Base-by-base conservation (phyloP, 2,888 invertebrate genomes). In the Drosophila testacea region DNA sequence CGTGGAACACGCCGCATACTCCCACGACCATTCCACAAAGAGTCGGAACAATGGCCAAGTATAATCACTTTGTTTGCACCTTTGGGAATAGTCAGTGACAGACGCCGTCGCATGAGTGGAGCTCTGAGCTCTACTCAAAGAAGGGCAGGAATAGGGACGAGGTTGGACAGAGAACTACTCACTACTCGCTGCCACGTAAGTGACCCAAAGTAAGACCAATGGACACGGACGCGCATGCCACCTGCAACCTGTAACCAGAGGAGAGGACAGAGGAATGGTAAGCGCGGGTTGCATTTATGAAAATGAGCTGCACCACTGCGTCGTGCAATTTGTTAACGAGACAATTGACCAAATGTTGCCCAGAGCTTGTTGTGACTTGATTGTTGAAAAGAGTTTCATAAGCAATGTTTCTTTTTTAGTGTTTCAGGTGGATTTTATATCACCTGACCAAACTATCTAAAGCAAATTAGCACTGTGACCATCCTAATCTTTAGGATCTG, bases 1-100 rank as follows among this genome's bases (percentile, higher is more conserved):
- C 54, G 48, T 30, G 48, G 30, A 47, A 56, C 76, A 76, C 57
- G 66, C 66, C 63, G 66, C 64, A 61, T 63, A 55, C 69, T 70
- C 69, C 66, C 75, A 76, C 72, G 57, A 50, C 65, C 74, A 39
- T 69, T 22, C 67, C 64, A 68, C 73, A 79, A 77, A 65, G 67
- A 81, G 81, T 73, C 73, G 77, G 88, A 86, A 88, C 83, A 85
- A 84, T 84, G 74, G 84, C 77, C 83, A 83, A 84, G 90, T 89
- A 88, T 90, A 90, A 90, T 90, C 90, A 90, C 90, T 91, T 90
- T 90, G 90, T 90, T 89, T 91, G 86, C 89, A 90, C 90, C 89
- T 88, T 80, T 84, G 90, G 90, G 91, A 90, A 91, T 90, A 74
- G 67, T 69, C 88, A 81, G 85, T 87, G 83, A 84, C 83, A 84